Percentiles rank a stretch among this genome's conserved stretches.
These are phyloP conservation scores for Magallana angulata DNA, from an alignment of 1,140 invertebrate genomes.

Conservation along the genomic window DNA sequence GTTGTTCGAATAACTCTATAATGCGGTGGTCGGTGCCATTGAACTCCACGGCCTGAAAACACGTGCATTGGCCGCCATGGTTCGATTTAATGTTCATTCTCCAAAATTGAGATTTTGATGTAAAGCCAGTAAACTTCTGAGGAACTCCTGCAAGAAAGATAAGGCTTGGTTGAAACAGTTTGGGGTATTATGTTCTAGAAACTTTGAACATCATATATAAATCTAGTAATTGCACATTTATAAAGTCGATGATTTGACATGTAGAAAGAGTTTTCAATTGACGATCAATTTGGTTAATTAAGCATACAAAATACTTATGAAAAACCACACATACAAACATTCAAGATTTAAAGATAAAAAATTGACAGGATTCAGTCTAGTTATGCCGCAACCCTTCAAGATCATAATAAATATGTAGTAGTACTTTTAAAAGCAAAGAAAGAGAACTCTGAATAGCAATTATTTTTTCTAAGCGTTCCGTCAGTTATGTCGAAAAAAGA, in stretches of 20 bases:
- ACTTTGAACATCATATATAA: too few relatives aligned
- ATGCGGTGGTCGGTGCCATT: conserved; percentile 67
- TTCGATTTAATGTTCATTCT: conserved; percentile 67
- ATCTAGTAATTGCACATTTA: too few relatives aligned
- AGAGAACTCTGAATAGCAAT: background rate
- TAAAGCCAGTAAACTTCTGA: conserved; percentile 70
- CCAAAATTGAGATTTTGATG: conserved; percentile 63
- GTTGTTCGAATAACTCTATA: conserved; percentile 53
- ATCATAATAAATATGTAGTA: background rate
- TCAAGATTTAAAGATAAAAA: background rate
- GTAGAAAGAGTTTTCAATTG: too few relatives aligned
- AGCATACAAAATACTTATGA: too few relatives aligned
- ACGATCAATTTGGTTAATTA: too few relatives aligned
- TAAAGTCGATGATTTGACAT: too few relatives aligned
- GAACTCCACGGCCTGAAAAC: conserved; percentile 71
- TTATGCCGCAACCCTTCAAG: too few relatives aligned
- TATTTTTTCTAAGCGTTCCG: background rate
- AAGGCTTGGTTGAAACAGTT: background rate
- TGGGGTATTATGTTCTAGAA: too few relatives aligned
- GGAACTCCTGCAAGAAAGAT: conserved; percentile 61
- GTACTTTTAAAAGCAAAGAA: background rate
- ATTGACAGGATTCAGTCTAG: background rate
- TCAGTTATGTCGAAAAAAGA: background rate
- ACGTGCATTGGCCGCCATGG: conserved; percentile 65
- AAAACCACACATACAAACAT: too few relatives aligned